Evolutionary conservation across 2,888 invertebrate species (phyloP).

Genomic region (Elegia similella): DNA sequence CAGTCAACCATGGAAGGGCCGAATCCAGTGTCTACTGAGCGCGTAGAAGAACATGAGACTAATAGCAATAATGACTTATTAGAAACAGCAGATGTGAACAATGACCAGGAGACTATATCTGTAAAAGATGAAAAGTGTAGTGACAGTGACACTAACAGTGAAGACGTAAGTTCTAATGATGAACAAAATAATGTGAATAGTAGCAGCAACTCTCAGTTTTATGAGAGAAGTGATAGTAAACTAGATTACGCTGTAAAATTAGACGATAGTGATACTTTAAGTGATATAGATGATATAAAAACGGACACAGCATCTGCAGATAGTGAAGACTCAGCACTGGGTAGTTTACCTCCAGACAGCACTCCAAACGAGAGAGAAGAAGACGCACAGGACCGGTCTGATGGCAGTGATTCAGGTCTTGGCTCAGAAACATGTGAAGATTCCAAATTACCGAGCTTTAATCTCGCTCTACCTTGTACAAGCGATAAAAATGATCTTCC

Average conservation of each 20-base stretch:
- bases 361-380: constrained; percentile 74
- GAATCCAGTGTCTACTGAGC: constrained; percentile 26
- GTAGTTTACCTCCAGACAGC: constrained; percentile 80
- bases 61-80: constrained; percentile 31
- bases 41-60: constrained; percentile 29
- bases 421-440: constrained; percentile 89
- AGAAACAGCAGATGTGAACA: constrained; percentile 32
- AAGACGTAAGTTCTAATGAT: constrained; percentile 64
- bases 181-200: constrained; percentile 65
- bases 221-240: constrained; percentile 78
- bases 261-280: constrained; percentile 76
- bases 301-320: constrained; percentile 79
- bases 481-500: constrained; percentile 38
- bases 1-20: constrained; percentile 55
- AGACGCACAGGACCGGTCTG: constrained; percentile 86
- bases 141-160: constrained; percentile 72
- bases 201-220: constrained; percentile 73
- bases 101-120: constrained; percentile 44
- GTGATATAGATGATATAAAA: constrained; percentile 78
- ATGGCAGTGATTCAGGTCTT: constrained; percentile 92
- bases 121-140: constrained; percentile 59
- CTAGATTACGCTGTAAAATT: constrained; percentile 72
- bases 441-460: constrained; percentile 59
- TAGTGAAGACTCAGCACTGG: constrained; percentile 84
- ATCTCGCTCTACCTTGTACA: constrained; percentile 55